phyloP scores from a whole-genome alignment of 2,113 vertebrate genomes.

The Dryoscopus gambensis region DNA sequence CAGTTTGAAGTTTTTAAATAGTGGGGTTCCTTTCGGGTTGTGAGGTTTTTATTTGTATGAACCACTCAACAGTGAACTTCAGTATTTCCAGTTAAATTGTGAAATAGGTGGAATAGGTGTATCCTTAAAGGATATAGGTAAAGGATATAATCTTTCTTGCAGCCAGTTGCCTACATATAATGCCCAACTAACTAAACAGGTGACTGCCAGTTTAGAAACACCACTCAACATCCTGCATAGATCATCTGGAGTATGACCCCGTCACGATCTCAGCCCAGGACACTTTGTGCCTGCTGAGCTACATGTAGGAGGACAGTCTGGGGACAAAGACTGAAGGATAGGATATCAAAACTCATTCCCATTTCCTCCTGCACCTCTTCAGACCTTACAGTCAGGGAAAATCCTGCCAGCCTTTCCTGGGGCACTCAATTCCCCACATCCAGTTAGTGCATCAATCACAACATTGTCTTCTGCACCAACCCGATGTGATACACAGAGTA shows the following conservation, averaged over 20 bases:
- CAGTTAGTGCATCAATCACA: background rate
- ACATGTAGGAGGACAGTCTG: background rate
- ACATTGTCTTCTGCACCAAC: background rate
- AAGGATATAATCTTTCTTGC: background rate
- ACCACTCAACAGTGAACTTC: background rate
- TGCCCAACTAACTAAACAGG: background rate
- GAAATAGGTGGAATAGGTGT: background rate
- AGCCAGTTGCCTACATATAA: background rate
- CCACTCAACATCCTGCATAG: background rate
- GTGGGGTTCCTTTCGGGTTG: fast-evolving
- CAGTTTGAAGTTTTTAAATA: background rate
- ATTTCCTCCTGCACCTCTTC: background rate
- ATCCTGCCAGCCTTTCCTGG: background rate
- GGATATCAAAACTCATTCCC: background rate
- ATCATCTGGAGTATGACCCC: background rate
- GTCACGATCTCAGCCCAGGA: background rate
- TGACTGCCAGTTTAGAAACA: background rate
- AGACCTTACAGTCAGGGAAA: background rate
- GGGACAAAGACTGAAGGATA: background rate
- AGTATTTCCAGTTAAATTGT: background rate
- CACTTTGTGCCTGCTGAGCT: background rate
- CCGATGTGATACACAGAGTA: background rate
- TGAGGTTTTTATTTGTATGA: background rate
- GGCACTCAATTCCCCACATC: background rate
- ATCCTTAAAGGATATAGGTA: background rate